Conservation (phyloP, 2,797 vertebrate species). For the Sandelia bainsii region DNA sequence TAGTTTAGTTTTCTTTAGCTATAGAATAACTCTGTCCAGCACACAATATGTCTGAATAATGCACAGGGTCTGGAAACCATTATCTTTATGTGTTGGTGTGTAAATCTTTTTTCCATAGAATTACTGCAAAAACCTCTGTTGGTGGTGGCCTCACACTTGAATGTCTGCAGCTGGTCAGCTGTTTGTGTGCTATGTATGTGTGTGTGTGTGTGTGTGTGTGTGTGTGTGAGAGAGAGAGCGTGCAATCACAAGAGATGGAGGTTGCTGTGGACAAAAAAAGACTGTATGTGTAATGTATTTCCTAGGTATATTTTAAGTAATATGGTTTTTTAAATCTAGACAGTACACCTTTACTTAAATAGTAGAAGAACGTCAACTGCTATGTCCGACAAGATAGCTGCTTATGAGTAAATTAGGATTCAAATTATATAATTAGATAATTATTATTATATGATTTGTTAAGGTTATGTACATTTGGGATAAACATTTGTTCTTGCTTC, state of each 20-base stretch:
- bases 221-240: conserved; percentile 2
- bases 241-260: not conserved
- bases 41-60: conserved; percentile 62
- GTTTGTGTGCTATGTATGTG: conserved; percentile 3
- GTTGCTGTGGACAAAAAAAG: too few species aligned
- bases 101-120: conserved; percentile 70
- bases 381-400: not conserved
- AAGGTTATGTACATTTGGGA: not conserved
- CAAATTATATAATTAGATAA: too few species aligned
- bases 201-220: conserved; percentile 15
- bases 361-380: too few species aligned
- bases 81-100: conserved; percentile 75
- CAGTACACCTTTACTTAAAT: too few species aligned
- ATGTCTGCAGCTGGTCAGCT: conserved; percentile 61
- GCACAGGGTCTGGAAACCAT: conserved; percentile 76
- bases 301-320: too few species aligned
- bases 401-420: not conserved
- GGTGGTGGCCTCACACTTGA: conserved; percentile 53
- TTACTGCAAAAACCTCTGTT: conserved; percentile 63
- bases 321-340: too few species aligned
- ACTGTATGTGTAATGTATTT: too few species aligned
- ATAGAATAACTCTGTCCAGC: conserved; percentile 45
- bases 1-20: conserved; percentile 43
- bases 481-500: conserved; percentile 12
- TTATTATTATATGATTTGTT: not conserved